Evolutionary conservation across 2,888 invertebrate genomes (phyloP), one percentile per base, ranked within the genome.

Genomic region (Synergus gifuensis): DNA sequence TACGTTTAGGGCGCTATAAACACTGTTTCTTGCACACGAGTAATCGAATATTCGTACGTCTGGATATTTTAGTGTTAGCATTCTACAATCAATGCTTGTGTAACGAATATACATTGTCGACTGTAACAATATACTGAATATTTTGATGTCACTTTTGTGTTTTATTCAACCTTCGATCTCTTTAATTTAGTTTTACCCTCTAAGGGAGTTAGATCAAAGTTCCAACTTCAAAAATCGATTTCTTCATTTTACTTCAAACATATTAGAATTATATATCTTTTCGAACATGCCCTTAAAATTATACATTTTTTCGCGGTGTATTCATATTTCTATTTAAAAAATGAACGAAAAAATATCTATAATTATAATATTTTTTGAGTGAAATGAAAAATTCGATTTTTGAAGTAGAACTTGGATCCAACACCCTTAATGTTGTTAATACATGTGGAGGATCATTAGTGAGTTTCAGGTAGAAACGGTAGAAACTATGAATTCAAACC

Each of bases 391-490:
- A 60, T 58, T 63, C 5, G 18, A 62, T 42, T 80, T 78, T 40
- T 77, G 76, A 12, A 14, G 12, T 58, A 69, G 11, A 78, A 60
- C 44, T 14, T 58, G 18, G 63, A 60, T 76, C 5, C 40, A 60
- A 36, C 49, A 58, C 58, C 44, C 4, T 76, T 69, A 58, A 28
- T 28, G 12, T 60, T 77, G 66, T 54, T 76, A 76, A 64, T 77
- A 44, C 60, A 78, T 78, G 44, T 58, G 18, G 54, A 79, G 18
- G 76, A 78, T 49, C 4, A 73, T 78, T 78, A 78, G 54, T 67
- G 49, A 81, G 84, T 85, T 86, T 78, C 83, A 88, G 90, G 88
- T 83, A 69, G 80, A 84, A 84, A 83, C 18, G 90, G 88, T 83
- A 69, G 80, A 84, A 84, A 83, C 18, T 79, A 73, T 76, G 9